Evolutionary conservation across 2,888 invertebrate species (phyloP), one percentile per base, ranked within the genome.

Genomic region (Plagiodera versicolora): DNA sequence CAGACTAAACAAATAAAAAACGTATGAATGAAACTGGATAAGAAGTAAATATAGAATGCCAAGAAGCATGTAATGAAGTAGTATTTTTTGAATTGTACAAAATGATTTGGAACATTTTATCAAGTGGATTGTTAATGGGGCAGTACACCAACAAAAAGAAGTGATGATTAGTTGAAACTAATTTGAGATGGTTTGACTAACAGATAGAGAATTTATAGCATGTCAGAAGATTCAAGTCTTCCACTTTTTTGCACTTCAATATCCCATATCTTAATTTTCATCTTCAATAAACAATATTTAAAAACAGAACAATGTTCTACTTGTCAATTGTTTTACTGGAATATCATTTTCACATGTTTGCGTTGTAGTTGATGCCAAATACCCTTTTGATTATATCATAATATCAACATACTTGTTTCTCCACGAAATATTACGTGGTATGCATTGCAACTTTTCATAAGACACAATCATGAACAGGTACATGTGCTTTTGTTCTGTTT

Each of bases 221-320:
- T 73, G 74, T 74, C 67, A 65, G 59, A 58, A 62, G 64, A 65
- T 59, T 58, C 54, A 67, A 70, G 68, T 70, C 66, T 67, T 70
- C 71, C 66, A 60, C 61, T 47, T 63, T 55, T 67, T 72, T 72
- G 69, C 70, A 70, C 70, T 67, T 72, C 58, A 64, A 68, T 69
- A 72, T 72, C 70, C 62, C 74, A 73, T 71, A 72, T 69, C 68
- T 69, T 69, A 73, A 75, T 73, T 71, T 72, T 70, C 63, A 62
- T 63, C 65, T 63, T 70, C 67, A 74, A 79, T 79, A 79, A 79
- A 80, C 78, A 79, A 80, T 79, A 79, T 79, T 79, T 77, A 77
- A 78, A 80, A 80, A 79, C 80, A 79, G 77, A 80, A 80, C 79
- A 79, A 79, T 77, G 78, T 77, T 75, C 79, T 79, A 79, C 76